These are phyloP conservation scores for Staurois parvus DNA, from an alignment of 2,797 vertebrate species.

Conservation along the genomic window DNA sequence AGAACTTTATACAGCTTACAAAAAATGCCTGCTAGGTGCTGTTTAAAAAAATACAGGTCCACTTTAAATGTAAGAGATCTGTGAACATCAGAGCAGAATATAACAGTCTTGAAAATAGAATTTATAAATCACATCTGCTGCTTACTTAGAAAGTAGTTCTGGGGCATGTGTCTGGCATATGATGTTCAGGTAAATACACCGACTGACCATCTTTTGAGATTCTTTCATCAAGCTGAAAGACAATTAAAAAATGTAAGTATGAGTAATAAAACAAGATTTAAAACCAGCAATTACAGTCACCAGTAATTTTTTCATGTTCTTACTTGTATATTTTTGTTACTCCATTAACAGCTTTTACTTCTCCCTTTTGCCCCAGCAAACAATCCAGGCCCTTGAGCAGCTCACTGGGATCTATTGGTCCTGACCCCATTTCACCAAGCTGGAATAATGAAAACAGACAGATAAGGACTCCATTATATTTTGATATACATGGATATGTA, in stretches of 20 bases:
- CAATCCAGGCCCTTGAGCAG: slow-evolving; percentile 92
- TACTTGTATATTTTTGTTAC: slow-evolving; percentile 94
- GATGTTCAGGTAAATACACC: slow-evolving; percentile 95
- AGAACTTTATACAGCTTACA: too few relatives aligned
- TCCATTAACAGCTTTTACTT: slow-evolving; percentile 90
- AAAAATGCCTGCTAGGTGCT: too few relatives aligned
- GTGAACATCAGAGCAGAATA: too few relatives aligned
- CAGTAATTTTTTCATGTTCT: slow-evolving; percentile 59
- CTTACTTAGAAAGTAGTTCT: slow-evolving; percentile 88
- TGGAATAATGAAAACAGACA: neutral
- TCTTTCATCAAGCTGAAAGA: slow-evolving; percentile 92
- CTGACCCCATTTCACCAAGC: slow-evolving; percentile 81
- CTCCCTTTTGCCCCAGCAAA: slow-evolving; percentile 91
- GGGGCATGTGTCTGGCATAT: slow-evolving; percentile 90
- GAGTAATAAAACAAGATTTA: neutral
- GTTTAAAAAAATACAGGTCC: too few relatives aligned
- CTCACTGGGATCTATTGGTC: slow-evolving; percentile 92
- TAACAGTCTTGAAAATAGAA: too few relatives aligned
- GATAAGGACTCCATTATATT: neutral
- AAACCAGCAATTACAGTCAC: neutral
- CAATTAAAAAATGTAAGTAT: neutral
- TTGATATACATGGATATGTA: neutral
- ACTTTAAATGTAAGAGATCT: too few relatives aligned
- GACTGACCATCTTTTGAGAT: slow-evolving; percentile 93
- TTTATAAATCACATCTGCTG: neutral